Base-by-base conservation (phyloP, 2,888 invertebrate genomes). In the Coleophora deauratella region DNA sequence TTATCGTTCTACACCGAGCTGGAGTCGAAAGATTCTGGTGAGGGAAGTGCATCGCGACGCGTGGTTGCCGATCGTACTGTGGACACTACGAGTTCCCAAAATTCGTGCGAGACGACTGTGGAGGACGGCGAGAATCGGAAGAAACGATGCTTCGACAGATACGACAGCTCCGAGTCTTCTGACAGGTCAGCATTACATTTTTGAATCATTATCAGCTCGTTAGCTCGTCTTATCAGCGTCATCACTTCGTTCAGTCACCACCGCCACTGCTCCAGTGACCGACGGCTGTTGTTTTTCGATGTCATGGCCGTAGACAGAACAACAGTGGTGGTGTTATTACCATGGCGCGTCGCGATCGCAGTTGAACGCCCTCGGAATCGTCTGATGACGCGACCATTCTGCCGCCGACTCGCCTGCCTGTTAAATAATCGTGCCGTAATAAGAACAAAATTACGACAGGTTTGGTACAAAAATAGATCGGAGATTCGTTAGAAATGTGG, bases 131-230 rank as follows among this genome's bases (percentile, higher is more conserved):
- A 89, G 60, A 91, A 89, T 71, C 89, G 91, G 77, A 93, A 92
- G 86, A 95, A 93, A 86, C 89, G 95, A 85, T 94, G 95, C 86
- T 89, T 93, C 77, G 94, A 95, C 90, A 91, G 95, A 87, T 95
- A 94, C 88, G 95, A 96, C 89, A 95, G 95, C 81, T 95, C 95
- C 66, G 95, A 95, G 87, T 95, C 95, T 68, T 95, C 95, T 85
- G 95, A 95, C 93, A 95, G 95, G 95, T 95, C 79, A 88, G 88
- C 72, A 50, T 47, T 46, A 40, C 49, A 11, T 32, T 52, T 62
- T 63, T 68, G 50, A 54, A 62, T 68, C 59, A 68, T 43, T 40
- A 58, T 62, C 57, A 54, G 50, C 39, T 31, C 33, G 33, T 33
- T 21, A 4, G 21, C 21, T 21, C 21, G 6, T 21, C 21, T 21